Percentiles rank a stretch among this genome's conserved stretches.
Evolutionary conservation across 2,888 invertebrate species (phyloP).

Genomic region (Drosophila parthenogenetica): DNA sequence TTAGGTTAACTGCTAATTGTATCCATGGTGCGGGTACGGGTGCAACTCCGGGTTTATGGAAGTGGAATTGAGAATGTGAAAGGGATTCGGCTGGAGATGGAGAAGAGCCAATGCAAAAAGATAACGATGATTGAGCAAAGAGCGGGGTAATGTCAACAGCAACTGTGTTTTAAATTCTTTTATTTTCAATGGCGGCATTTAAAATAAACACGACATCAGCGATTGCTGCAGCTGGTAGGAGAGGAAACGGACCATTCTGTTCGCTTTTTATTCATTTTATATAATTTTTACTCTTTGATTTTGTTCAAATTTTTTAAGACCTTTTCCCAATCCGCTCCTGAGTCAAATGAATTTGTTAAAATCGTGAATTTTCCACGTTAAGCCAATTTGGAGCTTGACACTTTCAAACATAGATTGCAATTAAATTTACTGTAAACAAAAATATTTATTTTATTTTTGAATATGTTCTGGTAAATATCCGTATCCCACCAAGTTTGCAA

Average conservation of each 20-base stretch:
- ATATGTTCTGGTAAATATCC: constrained; percentile 17
- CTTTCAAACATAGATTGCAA: constrained; percentile 18
- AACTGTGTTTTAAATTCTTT: constrained; percentile 14
- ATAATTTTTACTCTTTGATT: constrained; percentile 15
- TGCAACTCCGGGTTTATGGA: constrained; percentile 1
- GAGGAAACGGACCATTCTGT: no score
- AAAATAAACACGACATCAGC: constrained; percentile 34
- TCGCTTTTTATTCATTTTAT: neutral
- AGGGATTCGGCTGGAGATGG: neutral
- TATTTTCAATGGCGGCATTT: constrained; percentile 30
- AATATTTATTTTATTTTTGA: neutral
- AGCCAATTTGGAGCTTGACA: constrained; percentile 5
- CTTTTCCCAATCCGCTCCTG: neutral
- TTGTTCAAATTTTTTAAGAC: constrained; percentile 42
- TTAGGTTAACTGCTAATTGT: constrained; percentile 73
- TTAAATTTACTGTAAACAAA: constrained; percentile 16
- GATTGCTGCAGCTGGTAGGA: neutral
- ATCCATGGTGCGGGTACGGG: constrained; percentile 23
- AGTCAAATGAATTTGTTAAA: constrained; percentile 30
- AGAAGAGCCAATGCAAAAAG: constrained; percentile 22
- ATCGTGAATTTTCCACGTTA: constrained; percentile 11
- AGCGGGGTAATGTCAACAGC: constrained; percentile 20
- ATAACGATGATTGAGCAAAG: constrained; percentile 47
- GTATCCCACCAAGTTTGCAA: constrained; percentile 9
- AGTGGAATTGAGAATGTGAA: neutral